These are phyloP conservation scores for Leptatherina wallacei DNA, from an alignment of 2,797 vertebrate species.

Conservation along the genomic window DNA sequence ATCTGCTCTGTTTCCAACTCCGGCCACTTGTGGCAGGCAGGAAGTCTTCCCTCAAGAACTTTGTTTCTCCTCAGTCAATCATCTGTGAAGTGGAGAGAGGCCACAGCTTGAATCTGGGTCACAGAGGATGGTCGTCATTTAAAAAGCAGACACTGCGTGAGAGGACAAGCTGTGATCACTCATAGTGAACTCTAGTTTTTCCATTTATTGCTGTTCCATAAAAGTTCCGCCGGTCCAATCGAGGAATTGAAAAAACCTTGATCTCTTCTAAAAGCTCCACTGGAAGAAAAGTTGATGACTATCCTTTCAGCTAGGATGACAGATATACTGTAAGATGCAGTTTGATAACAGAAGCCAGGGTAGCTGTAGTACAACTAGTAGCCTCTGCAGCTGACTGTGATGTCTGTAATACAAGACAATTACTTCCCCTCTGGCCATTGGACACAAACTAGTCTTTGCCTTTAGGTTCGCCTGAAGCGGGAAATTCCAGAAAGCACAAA, in stretches of 20 bases:
- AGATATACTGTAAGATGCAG: neutral
- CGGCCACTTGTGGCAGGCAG: constrained; percentile 55
- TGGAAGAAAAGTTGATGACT: constrained; percentile 13
- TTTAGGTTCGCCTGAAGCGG: constrained; percentile 36
- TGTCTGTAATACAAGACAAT: constrained; percentile 51
- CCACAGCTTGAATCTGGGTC: constrained; percentile 57
- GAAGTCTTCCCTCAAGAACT: constrained; percentile 63
- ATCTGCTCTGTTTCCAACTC: constrained; percentile 41
- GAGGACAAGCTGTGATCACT: constrained; percentile 34
- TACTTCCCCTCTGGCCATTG: constrained; percentile 37
- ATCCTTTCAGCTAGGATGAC: constrained; percentile 27
- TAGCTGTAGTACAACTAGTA: constrained; percentile 21
- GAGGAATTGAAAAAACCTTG: neutral
- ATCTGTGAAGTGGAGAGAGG: constrained; percentile 51
- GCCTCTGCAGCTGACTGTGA: constrained; percentile 48
- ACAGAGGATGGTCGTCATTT: constrained; percentile 35
- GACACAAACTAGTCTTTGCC: constrained; percentile 26
- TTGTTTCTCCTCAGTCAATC: constrained; percentile 57
- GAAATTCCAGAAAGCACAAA: constrained; percentile 25
- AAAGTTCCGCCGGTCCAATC: constrained; percentile 5
- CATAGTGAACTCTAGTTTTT: constrained; percentile 30
- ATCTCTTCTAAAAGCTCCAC: constrained; percentile 20
- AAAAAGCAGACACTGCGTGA: constrained; percentile 22
- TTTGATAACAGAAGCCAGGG: constrained; percentile 9
- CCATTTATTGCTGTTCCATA: constrained; percentile 17